Conservation (phyloP, 2,113 vertebrate genomes). For the Cygnus atratus region DNA sequence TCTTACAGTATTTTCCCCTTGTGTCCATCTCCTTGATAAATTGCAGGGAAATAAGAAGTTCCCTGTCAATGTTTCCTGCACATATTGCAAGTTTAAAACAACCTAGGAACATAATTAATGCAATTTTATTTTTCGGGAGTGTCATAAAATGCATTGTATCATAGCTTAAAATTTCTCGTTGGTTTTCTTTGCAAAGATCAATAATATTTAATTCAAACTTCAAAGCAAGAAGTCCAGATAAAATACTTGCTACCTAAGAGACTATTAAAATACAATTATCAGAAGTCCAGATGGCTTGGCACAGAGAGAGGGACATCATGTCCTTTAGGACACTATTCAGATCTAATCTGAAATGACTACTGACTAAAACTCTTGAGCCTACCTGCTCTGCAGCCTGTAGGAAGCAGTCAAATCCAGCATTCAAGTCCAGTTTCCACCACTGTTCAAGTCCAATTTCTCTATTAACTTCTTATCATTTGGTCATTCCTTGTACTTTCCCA, state of each 20-base stretch:
- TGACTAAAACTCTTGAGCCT: not conserved
- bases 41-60: not conserved
- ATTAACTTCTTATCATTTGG: not conserved
- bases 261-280: conserved; percentile 19
- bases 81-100: not conserved
- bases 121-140: conserved; percentile 15
- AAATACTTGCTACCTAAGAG: conserved; percentile 23
- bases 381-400: not conserved
- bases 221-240: conserved; percentile 40
- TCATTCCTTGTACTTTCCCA: not conserved
- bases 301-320: not conserved
- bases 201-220: conserved; percentile 34
- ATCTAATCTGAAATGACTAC: not conserved
- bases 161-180: conserved; percentile 4
- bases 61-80: not conserved
- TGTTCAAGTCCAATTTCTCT: not conserved
- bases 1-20: not conserved
- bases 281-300: not conserved
- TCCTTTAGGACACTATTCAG: not conserved
- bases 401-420: not conserved
- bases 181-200: conserved; percentile 11
- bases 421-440: not conserved
- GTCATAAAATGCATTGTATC: not conserved
- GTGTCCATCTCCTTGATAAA: not conserved
- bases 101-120: not conserved